Evolutionary conservation across 92 coral and sea anemone species (phyloP), one percentile per base, ranked within the genome.

Genomic region (Galaxea fascicularis): DNA sequence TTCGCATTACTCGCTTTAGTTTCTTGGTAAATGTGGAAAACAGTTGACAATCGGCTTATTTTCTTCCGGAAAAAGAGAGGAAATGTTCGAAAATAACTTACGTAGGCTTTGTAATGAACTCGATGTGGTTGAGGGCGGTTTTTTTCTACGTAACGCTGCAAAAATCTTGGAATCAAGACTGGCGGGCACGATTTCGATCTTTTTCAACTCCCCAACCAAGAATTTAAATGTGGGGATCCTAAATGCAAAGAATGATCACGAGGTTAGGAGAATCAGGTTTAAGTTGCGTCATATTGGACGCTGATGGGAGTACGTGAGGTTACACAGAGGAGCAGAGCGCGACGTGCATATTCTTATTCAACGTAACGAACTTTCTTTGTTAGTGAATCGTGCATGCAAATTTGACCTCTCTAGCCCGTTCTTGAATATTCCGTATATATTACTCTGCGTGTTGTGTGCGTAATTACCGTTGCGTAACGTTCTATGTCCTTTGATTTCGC

Each of bases 51-150:
- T 24, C 26, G 11, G 17, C 14, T 28, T 24, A 77, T 26, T 77
- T 13, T 25, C 39, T n/a, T 21, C 82, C 82, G 82, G 82, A 77
- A 62, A 77, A 35, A 62, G 27, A 28, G 45, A 77, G 82, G 45
- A 60, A 63, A 28, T 22, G 58, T 18, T 29, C 39, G 1, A 28
- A 63, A 77, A 27, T 77, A 60, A 63, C 30, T 25, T 0, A 18
- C 24, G 60, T 27, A 26, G 63, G 63, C 1, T 18, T 30, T 49
- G 17, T 4, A 49, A 15, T 65, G 41, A 65, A 28, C 10, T 63
- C 68, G 8, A 35, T 16, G 10, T 2, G 15, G 14, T 76, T 3
- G 30, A 5, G 27, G 46, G 44, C 31, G 57, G 56, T 20, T 25
- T 45, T 26, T 65, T 47, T 26, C 59, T 47, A 39, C n/a, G 59